Percentiles rank a stretch among this genome's conserved stretches.
These are phyloP conservation scores for Sminthopsis crassicaudata DNA, from an alignment of 2,113 vertebrate genomes.

Conservation along the genomic window DNA sequence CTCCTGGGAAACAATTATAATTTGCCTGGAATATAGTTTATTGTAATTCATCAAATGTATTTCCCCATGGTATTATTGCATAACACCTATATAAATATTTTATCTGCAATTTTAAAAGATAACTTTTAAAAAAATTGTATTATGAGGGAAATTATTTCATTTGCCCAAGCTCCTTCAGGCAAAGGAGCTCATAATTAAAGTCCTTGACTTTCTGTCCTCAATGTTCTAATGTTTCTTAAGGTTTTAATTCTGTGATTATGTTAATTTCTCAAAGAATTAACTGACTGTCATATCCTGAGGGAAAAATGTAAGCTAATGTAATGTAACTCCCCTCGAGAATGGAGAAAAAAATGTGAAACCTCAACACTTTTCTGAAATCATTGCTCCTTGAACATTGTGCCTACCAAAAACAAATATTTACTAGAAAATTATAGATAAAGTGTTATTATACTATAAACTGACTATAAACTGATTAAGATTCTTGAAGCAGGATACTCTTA, in stretches of 20 bases:
- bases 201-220: slow-evolving; percentile 29
- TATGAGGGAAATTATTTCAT: slow-evolving; percentile 50
- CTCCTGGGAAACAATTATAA: slow-evolving; percentile 85
- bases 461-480: neutral
- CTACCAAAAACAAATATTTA: slow-evolving; percentile 38
- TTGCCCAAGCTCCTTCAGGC: slow-evolving; percentile 53
- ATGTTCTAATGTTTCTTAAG: slow-evolving; percentile 22
- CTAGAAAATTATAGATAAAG: neutral
- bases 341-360: neutral
- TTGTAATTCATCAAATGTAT: slow-evolving; percentile 80
- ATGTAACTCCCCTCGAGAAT: neutral
- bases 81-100: slow-evolving; percentile 84
- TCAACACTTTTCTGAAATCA: neutral
- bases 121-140: slow-evolving; percentile 35
- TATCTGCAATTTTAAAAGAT: slow-evolving; percentile 73
- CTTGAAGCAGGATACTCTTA: neutral
- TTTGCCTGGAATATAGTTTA: slow-evolving; percentile 80
- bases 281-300: neutral
- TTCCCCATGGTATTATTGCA: slow-evolving; percentile 77
- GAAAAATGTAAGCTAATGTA: slow-evolving; percentile 25
- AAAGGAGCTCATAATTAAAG: slow-evolving; percentile 37
- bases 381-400: neutral
- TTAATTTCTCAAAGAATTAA: slow-evolving; percentile 23
- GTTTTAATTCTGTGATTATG: slow-evolving; percentile 23
- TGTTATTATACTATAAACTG: slow-evolving; percentile 8